A percentile compares a stretch with the other conserved stretches of the same genome.
Conservation (phyloP, 2,113 vertebrate species). For the Rhinopomastus cyanomelas region DNA sequence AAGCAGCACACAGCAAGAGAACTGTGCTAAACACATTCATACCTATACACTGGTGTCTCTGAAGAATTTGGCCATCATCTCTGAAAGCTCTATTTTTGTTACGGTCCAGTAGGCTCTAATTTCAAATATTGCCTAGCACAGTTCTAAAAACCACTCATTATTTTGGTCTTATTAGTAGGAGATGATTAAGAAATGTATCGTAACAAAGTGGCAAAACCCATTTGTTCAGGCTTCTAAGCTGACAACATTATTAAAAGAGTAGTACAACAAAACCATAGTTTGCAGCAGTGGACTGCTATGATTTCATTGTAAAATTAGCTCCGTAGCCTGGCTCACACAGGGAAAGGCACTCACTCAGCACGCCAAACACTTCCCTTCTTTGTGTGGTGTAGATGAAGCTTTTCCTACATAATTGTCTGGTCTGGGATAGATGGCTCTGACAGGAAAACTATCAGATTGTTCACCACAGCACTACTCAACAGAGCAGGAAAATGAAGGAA, state of each 20-base stretch:
- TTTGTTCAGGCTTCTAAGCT: neutral
- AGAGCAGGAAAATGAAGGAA: neutral
- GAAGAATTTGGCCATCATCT: neutral
- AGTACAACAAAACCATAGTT: neutral
- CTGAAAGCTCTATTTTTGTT: neutral
- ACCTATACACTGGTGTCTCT: neutral
- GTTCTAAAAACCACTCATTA: neutral
- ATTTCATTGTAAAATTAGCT: neutral
- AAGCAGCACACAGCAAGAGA: neutral
- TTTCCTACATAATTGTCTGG: neutral
- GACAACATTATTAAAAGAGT: neutral
- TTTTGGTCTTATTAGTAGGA: slow-evolving; percentile 1
- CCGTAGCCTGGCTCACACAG: neutral
- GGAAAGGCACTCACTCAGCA: neutral
- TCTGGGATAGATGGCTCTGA: neutral
- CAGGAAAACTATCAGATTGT: neutral
- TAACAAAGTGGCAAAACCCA: neutral
- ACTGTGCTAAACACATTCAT: neutral
- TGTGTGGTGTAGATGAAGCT: neutral
- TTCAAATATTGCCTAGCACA: neutral
- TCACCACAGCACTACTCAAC: neutral
- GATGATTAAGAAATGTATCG: neutral
- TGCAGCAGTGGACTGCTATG: neutral
- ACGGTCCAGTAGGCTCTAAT: neutral
- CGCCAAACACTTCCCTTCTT: neutral